Evolutionary conservation across 2,797 vertebrate species (phyloP), one percentile per base, ranked within the genome.

Genomic region (Channallabes apus): DNA sequence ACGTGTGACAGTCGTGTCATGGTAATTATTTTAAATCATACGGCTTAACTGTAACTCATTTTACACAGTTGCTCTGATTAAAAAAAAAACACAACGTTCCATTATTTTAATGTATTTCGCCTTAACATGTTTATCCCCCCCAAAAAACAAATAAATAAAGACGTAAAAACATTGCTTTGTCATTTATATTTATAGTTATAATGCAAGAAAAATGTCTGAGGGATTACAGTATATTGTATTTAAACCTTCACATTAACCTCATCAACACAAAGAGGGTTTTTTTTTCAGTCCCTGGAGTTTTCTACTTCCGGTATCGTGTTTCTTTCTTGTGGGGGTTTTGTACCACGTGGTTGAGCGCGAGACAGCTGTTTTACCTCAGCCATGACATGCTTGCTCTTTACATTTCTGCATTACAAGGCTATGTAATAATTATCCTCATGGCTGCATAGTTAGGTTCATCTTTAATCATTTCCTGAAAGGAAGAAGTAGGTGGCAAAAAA

Each of bases 321-420:
- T 58, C 38, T 77, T 86, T 88, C 75, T 86, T 75, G 3, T 11
- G 80, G 58, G 22, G 6, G 58, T 61, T 5, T 24, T 24, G 65
- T n/a, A 65, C 11, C 85, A 86, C 73, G 83, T 85, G 87, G 65
- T 35, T 6, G 8, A 2, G 59, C 14, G 24, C 46, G 51, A 69
- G 12, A 67, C 82, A 73, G 80, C 80, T 86, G 85, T 82, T 69
- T 58, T 9, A 24, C 15, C 41, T 3, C 73, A 32, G 51, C 54
- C 14, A 3, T 58, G 54, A 77, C 75, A 14, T 20, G 54, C 12
- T 59, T 35, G 14, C 20, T 32, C 7, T 76, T 29, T 56, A 11
- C 15, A 27, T 76, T 76, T 20, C 27, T 29, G 7, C n/a, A 32
- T 17, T 29, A 6, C 17, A 32, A 24, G 1, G 0, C 8, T 22